Evolutionary conservation across 1,140 invertebrate species (phyloP), one percentile per base, ranked within the genome.

Genomic region (Pachypsylla venusta): DNA sequence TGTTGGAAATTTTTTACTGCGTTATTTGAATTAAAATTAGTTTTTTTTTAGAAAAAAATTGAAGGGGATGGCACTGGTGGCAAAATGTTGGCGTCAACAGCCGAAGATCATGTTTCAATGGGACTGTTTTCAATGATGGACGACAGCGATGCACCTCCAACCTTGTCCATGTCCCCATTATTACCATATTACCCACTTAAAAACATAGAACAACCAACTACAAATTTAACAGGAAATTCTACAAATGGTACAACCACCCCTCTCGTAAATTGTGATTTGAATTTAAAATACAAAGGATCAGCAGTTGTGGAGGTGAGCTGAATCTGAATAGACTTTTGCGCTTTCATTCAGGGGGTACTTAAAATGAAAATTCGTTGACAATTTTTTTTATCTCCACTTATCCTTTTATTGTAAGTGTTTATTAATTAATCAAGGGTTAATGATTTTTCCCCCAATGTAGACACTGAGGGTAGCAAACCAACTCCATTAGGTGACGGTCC

Each of bases 41-140:
- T n/a, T n/a, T n/a, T n/a, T 48, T 48, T 48, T 7, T 22, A 48
- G 42, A 48, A 48, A 48, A 48, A 48, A 48, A 48, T 48, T 19
- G 42, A 48, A 19, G 42, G 42, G 16, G 42, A 48, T 19, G 16
- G n/a, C 4, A 22, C n/a, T 19, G n/a, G 42, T 10, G 42, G 42
- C 22, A 48, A 48, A 48, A 48, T 48, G 42, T 19, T 48, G 22
- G 42, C 42, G 22, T 48, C 42, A 3, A 48, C 42, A 3, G 42
- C 42, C 4, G 42, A 48, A 5, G 42, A 48, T n/a, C 42, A 48
- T 7, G 42, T 48, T 10, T 4, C 42, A 7, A 48, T 48, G 42
- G 42, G 42, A 10, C 22, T 48, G 7, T 48, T 48, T 22, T 48
- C 42, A n/a, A 22, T n/a, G 42, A 5, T 48, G 4, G 42, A 48